A percentile compares a stretch with the other conserved stretches of the same genome.
Evolutionary conservation across 2,888 invertebrate genomes (phyloP).

Genomic region (Sesia apiformis): DNA sequence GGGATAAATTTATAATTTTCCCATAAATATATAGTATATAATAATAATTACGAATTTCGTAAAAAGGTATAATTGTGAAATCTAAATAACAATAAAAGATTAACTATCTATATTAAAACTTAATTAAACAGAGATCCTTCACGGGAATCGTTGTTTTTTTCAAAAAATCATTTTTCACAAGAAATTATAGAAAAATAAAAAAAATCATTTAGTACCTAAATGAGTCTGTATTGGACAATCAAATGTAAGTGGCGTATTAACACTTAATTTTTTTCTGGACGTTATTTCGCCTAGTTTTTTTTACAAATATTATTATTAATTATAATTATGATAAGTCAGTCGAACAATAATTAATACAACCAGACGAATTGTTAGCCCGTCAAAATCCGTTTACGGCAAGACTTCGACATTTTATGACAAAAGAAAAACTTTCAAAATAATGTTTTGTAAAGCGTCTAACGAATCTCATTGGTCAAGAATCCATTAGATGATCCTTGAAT

Average conservation of each 20-base stretch:
- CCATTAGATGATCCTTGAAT: too few species aligned
- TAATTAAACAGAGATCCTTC: conserved; percentile 29
- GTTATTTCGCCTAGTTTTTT: conserved; percentile 22
- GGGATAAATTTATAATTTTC: conserved; percentile 47
- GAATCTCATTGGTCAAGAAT: too few species aligned
- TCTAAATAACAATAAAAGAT: background rate
- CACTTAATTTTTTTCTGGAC: conserved; percentile 31
- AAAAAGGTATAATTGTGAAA: too few species aligned
- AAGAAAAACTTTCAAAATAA: too few species aligned
- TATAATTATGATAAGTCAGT: conserved; percentile 52
- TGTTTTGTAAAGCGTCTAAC: too few species aligned
- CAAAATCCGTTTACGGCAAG: background rate
- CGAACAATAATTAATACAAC: conserved; percentile 44
- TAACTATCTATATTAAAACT: background rate
- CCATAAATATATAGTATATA: conserved; percentile 24
- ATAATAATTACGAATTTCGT: conserved; percentile 3
- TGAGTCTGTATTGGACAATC: background rate
- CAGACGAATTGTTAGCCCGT: conserved; percentile 11
- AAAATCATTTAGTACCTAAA: too few species aligned
- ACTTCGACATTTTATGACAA: too few species aligned
- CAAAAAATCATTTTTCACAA: too few species aligned
- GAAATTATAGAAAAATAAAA: too few species aligned
- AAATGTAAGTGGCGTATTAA: background rate
- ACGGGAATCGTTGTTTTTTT: conserved; percentile 19
- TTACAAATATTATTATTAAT: conserved; percentile 21